Conservation (phyloP, 2,888 invertebrate genomes). For the Sphaeridia pumilis region DNA sequence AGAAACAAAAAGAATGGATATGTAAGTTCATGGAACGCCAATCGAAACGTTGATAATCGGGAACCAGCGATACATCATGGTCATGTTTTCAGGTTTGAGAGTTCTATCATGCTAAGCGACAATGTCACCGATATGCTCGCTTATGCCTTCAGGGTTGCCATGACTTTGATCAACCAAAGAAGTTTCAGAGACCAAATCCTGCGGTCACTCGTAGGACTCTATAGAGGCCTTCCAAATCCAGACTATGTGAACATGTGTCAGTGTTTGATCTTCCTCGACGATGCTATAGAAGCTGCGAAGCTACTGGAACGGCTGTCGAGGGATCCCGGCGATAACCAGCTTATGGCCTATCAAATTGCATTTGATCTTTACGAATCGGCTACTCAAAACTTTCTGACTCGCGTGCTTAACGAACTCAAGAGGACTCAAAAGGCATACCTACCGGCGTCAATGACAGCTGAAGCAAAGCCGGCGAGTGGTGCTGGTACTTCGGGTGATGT, state of each 20-base stretch:
- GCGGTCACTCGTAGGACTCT: slow-evolving; percentile 75
- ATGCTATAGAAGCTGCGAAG: slow-evolving; percentile 82
- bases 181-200: slow-evolving; percentile 85
- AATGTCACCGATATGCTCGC: slow-evolving; percentile 87
- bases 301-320: slow-evolving; percentile 75
- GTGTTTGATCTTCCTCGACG: slow-evolving; percentile 91
- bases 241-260: slow-evolving; percentile 99
- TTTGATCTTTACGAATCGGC: slow-evolving; percentile 99
- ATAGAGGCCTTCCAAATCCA: slow-evolving; percentile 74
- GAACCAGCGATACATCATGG: neutral
- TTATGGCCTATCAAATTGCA: slow-evolving; percentile 98
- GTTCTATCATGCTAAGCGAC: slow-evolving; percentile 37
- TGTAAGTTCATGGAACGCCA: slow-evolving; percentile 43
- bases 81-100: slow-evolving; percentile 23
- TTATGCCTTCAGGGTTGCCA: slow-evolving; percentile 91
- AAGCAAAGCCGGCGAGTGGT: slow-evolving; percentile 15
- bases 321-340: slow-evolving; percentile 52
- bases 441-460: slow-evolving; percentile 41
- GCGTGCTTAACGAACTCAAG: slow-evolving; percentile 69
- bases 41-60: neutral
- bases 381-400: slow-evolving; percentile 88
- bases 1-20: slow-evolving; percentile 93
- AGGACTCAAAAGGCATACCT: slow-evolving; percentile 59
- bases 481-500: slow-evolving; percentile 10
- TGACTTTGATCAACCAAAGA: slow-evolving; percentile 90